Evolutionary conservation across 1,140 invertebrate genomes (phyloP), one percentile per base, ranked within the genome.

Genomic region (Cydia splendana): DNA sequence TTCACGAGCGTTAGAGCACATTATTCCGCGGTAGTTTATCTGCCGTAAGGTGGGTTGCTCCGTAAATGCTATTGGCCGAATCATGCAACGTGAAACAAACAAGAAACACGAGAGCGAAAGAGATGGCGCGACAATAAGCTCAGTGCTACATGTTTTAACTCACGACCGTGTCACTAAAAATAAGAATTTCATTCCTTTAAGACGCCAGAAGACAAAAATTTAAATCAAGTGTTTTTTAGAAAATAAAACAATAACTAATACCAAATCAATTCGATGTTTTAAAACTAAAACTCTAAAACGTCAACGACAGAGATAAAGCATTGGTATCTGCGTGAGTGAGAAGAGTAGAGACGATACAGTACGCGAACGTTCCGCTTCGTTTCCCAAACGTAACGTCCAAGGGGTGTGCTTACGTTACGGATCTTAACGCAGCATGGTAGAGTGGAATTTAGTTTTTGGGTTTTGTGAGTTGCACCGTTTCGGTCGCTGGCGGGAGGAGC

Each of bases 51-150:
- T 91, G 91, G 91, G 90, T 88, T 88, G 90, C 87, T 85, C 86
- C 91, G 89, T 91, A 89, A 91, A 88, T 82, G 87, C 89, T 84
- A 91, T 92, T 91, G 90, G 91, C 86, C 91, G 90, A 92, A 91
- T 91, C 83, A 88, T 81, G 85, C 79, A 76, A 88, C 85, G 86
- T 88, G 87, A 90, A 91, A 91, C 88, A 90, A 92, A 90, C 90
- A 91, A 91, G 88, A 91, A 87, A 87, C 87, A 89, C 84, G 80
- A 77, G 89, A 84, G 84, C 76, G 84, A 92, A 85, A 78, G 90
- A 85, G 90, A 93, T 67, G 76, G 87, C 82, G 82, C 79, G 78
- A 79, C 77, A 80, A 77, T 74, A 83, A 75, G 75, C 75, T 51
- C 53, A 71, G 38, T 13, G 48, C 53, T 24, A 65, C 53, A 45